Percentiles rank a stretch among this genome's conserved stretches.
Evolutionary conservation across 2,797 vertebrate genomes (phyloP).

Genomic region (Chelon auratus): DNA sequence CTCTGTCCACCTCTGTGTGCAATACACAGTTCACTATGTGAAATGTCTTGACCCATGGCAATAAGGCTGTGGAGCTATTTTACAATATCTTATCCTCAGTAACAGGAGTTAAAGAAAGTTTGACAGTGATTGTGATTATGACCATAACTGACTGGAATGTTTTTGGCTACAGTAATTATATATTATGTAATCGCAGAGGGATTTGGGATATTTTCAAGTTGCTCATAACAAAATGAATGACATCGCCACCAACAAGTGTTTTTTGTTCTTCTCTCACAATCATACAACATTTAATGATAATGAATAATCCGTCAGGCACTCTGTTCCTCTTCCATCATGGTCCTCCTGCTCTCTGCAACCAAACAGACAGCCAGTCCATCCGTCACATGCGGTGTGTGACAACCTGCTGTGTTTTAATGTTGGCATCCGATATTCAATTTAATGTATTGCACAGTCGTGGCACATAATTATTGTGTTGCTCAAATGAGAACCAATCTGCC

Average conservation of each 20-base stretch:
- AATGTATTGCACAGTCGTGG: slow-evolving; percentile 38
- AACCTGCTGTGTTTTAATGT: slow-evolving; percentile 38
- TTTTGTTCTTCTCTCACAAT: background rate
- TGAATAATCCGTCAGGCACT: slow-evolving; percentile 4
- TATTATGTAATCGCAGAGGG: no score
- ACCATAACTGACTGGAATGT: no score
- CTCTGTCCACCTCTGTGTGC: no score
- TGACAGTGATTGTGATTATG: no score
- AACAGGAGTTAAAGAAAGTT: no score
- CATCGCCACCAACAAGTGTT: background rate
- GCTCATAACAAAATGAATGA: no score
- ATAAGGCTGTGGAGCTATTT: no score
- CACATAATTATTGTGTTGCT: slow-evolving; percentile 48
- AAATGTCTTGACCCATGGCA: no score
- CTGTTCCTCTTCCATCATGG: background rate
- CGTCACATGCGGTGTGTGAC: slow-evolving; percentile 18
- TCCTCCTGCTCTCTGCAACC: slow-evolving; percentile 1
- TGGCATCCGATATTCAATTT: slow-evolving; percentile 38
- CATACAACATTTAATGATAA: background rate
- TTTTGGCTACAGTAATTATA: no score
- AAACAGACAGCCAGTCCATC: slow-evolving; percentile 21
- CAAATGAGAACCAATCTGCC: slow-evolving; percentile 58
- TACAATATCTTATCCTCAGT: no score
- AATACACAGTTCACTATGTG: no score
- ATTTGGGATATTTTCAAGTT: no score